Percentiles rank a stretch among this genome's conserved stretches.
phyloP scores from a whole-genome alignment of 1,140 invertebrate species.

The Samia ricini region DNA sequence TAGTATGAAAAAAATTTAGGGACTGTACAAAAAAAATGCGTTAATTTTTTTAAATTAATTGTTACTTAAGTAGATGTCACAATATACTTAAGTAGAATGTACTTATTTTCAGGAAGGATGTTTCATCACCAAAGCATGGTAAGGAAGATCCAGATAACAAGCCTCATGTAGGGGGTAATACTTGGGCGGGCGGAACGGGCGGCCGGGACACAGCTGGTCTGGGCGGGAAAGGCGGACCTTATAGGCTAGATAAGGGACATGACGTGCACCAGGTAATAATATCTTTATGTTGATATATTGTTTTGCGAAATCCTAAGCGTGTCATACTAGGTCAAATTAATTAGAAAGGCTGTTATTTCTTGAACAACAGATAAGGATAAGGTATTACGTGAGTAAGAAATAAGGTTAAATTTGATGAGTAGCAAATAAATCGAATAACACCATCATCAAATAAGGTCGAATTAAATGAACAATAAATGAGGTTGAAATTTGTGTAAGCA shows the following conservation, averaged over 20 bases:
- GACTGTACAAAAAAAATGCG: neutral
- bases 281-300: too few relatives aligned
- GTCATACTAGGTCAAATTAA: too few relatives aligned
- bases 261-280: slow-evolving; percentile 88
- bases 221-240: slow-evolving; percentile 95
- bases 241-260: slow-evolving; percentile 94
- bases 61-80: neutral
- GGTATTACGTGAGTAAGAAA: too few relatives aligned
- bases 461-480: too few relatives aligned
- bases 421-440: too few relatives aligned
- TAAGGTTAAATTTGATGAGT: too few relatives aligned
- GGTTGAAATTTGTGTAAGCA: too few relatives aligned
- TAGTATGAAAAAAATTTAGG: too few relatives aligned
- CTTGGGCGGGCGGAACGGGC: slow-evolving; percentile 97
- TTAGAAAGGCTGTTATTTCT: too few relatives aligned
- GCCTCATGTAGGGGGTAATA: slow-evolving; percentile 97
- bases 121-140: slow-evolving; percentile 92
- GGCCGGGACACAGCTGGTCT: slow-evolving; percentile 95
- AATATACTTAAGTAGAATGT: neutral
- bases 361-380: too few relatives aligned
- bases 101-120: slow-evolving; percentile 70
- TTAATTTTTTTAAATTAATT: neutral
- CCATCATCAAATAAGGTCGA: too few relatives aligned
- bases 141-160: slow-evolving; percentile 93
- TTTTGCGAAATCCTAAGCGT: too few relatives aligned